Base-by-base conservation (phyloP, 2,113 vertebrate species). In the Gasterosteus nipponicus region DNA sequence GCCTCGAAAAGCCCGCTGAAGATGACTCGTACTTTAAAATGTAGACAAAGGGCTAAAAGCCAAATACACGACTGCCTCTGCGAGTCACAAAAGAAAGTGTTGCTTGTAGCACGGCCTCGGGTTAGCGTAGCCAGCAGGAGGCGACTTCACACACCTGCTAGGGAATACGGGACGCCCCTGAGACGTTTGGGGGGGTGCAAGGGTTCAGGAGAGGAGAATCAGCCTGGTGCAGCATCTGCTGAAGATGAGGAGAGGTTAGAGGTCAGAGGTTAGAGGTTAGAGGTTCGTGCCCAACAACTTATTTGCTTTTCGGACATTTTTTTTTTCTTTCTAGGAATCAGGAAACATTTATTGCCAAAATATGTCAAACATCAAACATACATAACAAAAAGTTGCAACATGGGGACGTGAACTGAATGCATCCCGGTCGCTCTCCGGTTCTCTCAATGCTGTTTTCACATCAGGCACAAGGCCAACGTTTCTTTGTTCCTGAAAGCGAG, bases 221-320 rank as follows among this genome's bases (percentile, higher is more conserved):
- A 44, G 54, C 72, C 66, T 85, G 80, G 76, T 80, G 39, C 57
- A 88, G 80, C 87, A 88, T 87, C 89, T 89, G 87, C 82, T 77
- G 78, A 64, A 62, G 33, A 33, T 77, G 77, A 44, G 3, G 26
- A 67, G 51, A 59, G 22, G 12, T 60, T 3, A 18, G 58, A 65
- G 33, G 29, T 0, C 10, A 14, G 18, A 38, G 75, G 29, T 0
- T 10, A 14, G 18, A 38, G 75, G 74, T 77, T 1, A 69, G 38
- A 63, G 44, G 5, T 38, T 38, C 35, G 35, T 38, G 35, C 35
- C 35, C 35, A n/a, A 46, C 1, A 4, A 35, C 53, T 35, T 1
- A 29, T 53, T 14, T n/a, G 5, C 4, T 38, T 46, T 8, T 10
- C 9, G 7, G 10, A 70, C 14, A 26, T 26, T 26, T 26, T 26